A percentile compares a stretch with the other conserved stretches of the same genome.
Evolutionary conservation across 2,888 invertebrate species (phyloP).

Genomic region (Seira ritae): DNA sequence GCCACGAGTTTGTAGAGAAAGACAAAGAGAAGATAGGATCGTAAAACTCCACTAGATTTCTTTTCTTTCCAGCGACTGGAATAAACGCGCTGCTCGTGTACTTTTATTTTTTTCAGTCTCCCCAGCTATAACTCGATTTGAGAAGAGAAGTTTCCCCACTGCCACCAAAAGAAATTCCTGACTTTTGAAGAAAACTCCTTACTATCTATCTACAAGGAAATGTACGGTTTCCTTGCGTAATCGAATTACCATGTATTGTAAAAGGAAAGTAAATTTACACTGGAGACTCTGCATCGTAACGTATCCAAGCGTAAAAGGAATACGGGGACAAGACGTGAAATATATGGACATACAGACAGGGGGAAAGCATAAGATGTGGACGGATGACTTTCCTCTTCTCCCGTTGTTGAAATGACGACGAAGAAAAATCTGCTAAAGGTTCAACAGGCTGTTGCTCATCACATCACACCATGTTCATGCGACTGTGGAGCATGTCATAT

Average conservation of each 20-base stretch:
- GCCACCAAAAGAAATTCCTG: too few species aligned
- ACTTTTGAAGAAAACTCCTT: neutral
- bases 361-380: neutral
- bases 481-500: too few species aligned
- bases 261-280: neutral
- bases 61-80: neutral
- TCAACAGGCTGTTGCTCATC: neutral
- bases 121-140: neutral
- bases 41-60: neutral
- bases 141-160: neutral
- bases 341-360: neutral
- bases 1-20: neutral
- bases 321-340: neutral
- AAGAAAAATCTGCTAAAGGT: neutral
- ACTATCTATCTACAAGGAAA: neutral
- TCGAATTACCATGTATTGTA: neutral
- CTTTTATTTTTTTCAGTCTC: neutral
- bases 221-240: neutral
- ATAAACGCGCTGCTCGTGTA: neutral
- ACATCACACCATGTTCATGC: neutral
- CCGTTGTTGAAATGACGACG: neutral
- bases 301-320: neutral
- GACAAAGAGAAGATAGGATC: neutral
- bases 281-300: neutral
- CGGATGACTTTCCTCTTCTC: neutral